Conservation (phyloP, 2,888 invertebrate genomes). For the Therioaphis trifolii region DNA sequence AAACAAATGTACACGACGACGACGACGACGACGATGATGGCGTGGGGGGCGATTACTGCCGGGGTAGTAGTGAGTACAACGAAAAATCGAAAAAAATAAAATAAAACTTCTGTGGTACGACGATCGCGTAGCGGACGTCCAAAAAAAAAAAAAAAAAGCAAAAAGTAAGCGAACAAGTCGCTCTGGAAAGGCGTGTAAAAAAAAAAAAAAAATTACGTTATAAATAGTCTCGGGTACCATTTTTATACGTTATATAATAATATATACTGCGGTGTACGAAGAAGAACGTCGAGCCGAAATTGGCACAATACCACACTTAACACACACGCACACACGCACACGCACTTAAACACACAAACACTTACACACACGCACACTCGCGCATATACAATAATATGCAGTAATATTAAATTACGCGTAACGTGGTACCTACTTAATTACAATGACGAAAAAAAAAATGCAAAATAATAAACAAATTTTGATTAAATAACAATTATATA, state of each 20-base stretch:
- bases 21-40: too few relatives aligned
- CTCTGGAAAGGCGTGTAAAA: not conserved
- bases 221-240: not conserved
- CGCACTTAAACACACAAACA: not conserved
- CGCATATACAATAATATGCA: not conserved
- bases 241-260: not conserved
- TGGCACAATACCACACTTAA: constrained; percentile 13
- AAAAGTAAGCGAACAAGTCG: not conserved
- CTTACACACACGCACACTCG: not conserved
- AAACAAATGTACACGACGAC: too few relatives aligned
- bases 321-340: not conserved
- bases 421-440: too few relatives aligned
- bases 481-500: constrained; percentile 39
- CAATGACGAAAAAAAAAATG: constrained; percentile 12
- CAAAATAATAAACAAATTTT: constrained; percentile 19
- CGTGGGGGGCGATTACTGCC: too few relatives aligned
- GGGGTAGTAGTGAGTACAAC: too few relatives aligned
- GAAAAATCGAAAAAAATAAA: too few relatives aligned
- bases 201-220: not conserved
- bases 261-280: not conserved
- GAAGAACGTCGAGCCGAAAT: constrained; percentile 6
- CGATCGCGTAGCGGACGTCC: too few relatives aligned
- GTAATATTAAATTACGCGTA: not conserved
- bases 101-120: too few relatives aligned
- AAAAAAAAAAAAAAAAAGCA: too few relatives aligned